Conservation (phyloP, 2,113 vertebrate species). For the Chloropsis cyanopogon region DNA sequence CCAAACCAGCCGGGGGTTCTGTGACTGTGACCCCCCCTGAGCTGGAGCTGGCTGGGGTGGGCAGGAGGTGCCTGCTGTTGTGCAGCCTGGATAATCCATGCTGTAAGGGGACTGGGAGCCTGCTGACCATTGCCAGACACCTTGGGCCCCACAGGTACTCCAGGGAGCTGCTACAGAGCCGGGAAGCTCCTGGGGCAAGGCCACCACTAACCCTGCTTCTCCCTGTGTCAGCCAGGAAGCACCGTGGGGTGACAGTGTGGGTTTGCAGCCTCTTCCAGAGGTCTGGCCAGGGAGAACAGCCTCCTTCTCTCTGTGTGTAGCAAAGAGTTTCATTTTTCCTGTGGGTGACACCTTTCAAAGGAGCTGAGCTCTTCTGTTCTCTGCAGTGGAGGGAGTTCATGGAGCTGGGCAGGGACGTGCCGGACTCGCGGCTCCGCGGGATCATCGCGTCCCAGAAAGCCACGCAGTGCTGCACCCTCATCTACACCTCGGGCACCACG, state of each 20-base stretch:
- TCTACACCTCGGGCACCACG: slow-evolving; percentile 92
- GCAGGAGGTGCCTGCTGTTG: background rate
- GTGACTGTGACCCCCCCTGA: background rate
- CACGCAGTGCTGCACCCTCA: slow-evolving; percentile 89
- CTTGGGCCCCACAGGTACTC: background rate
- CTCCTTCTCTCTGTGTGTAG: background rate
- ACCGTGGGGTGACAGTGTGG: background rate
- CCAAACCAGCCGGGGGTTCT: background rate
- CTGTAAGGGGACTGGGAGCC: background rate
- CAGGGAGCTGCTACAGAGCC: background rate
- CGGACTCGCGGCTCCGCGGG: slow-evolving; percentile 71
- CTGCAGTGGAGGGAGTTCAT: slow-evolving; percentile 89
- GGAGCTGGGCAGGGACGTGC: slow-evolving; percentile 74
- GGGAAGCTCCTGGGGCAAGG: background rate
- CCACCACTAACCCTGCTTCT: too few relatives aligned
- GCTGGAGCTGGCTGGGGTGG: background rate
- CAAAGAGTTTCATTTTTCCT: background rate
- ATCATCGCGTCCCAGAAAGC: slow-evolving; percentile 82
- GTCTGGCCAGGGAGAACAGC: background rate
- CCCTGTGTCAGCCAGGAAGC: background rate
- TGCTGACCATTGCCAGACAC: background rate
- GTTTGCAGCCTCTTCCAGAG: background rate
- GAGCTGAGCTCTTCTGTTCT: background rate
- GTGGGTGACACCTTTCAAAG: background rate
- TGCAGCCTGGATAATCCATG: background rate